A percentile compares a stretch with the other conserved stretches of the same genome.
Evolutionary conservation across 2,888 invertebrate species (phyloP).

Genomic region (Didymodactylos carnosus): DNA sequence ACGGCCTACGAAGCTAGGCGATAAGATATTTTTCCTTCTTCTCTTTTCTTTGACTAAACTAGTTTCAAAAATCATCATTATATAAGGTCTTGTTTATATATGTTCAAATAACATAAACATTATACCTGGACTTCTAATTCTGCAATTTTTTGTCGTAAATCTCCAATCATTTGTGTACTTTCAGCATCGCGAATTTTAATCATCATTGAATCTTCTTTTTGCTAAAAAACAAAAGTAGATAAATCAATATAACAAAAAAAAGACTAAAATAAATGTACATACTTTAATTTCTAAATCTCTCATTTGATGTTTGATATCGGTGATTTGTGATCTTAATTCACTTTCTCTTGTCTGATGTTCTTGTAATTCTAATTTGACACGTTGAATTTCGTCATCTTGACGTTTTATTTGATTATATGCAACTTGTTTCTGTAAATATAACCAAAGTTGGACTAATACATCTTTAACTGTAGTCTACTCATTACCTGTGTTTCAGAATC

Average conservation of each 20-base stretch:
- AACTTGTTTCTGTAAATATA: constrained; percentile 39
- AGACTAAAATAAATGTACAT: background rate
- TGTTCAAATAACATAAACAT: too few species aligned
- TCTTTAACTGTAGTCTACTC: too few species aligned
- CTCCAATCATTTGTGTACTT: constrained; percentile 74
- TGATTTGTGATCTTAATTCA: background rate
- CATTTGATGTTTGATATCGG: background rate
- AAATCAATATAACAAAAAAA: background rate
- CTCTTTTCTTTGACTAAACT: too few species aligned
- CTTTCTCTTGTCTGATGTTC: background rate
- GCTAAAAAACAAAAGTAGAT: background rate
- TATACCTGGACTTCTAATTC: constrained; percentile 47
- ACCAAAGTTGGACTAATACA: too few species aligned
- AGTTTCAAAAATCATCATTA: too few species aligned
- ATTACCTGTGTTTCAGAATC: constrained; percentile 89
- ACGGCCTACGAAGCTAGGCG: too few species aligned
- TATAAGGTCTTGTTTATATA: too few species aligned
- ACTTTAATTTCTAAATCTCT: constrained; percentile 33
- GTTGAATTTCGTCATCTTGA: constrained; percentile 77
- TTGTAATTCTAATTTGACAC: constrained; percentile 20
- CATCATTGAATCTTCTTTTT: constrained; percentile 74
- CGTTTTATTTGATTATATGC: constrained; percentile 43
- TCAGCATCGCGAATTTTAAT: constrained; percentile 79
- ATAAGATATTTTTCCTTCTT: too few species aligned
- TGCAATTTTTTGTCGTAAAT: constrained; percentile 75